Conservation (phyloP, 2,888 invertebrate genomes). For the Eueremaeus valkanovi region DNA sequence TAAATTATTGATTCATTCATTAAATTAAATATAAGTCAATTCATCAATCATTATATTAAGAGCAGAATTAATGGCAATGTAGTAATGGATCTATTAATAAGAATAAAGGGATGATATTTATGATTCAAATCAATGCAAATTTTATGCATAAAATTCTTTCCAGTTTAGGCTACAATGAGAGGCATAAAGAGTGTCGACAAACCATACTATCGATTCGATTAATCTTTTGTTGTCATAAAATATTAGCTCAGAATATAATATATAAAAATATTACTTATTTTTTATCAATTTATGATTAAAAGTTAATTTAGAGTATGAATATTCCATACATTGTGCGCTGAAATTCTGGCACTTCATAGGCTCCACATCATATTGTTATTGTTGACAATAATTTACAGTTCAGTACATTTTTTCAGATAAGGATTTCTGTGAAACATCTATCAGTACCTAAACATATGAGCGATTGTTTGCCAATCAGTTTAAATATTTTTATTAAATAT, state of each 20-base stretch:
- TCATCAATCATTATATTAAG: neutral
- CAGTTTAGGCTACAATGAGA: neutral
- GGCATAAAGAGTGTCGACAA: neutral
- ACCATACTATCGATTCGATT: constrained; percentile 25
- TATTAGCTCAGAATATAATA: no score
- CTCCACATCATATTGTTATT: no score
- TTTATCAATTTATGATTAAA: neutral
- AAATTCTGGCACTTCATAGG: no score
- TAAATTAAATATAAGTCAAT: neutral
- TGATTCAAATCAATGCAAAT: constrained; percentile 30
- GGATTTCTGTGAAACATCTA: no score
- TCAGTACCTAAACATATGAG: no score
- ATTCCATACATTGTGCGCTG: no score
- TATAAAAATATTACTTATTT: neutral
- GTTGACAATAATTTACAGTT: no score
- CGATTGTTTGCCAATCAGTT: no score
- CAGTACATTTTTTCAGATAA: no score
- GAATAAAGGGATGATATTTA: neutral
- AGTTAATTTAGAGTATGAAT: no score
- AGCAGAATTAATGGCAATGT: neutral
- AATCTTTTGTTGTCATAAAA: constrained; percentile 28
- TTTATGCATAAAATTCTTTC: constrained; percentile 7
- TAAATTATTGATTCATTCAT: neutral
- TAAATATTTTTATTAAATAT: no score
- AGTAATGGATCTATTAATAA: neutral